Evolutionary conservation across 2,888 invertebrate genomes (phyloP), one percentile per base, ranked within the genome.

Genomic region (Dioctria rufipes): DNA sequence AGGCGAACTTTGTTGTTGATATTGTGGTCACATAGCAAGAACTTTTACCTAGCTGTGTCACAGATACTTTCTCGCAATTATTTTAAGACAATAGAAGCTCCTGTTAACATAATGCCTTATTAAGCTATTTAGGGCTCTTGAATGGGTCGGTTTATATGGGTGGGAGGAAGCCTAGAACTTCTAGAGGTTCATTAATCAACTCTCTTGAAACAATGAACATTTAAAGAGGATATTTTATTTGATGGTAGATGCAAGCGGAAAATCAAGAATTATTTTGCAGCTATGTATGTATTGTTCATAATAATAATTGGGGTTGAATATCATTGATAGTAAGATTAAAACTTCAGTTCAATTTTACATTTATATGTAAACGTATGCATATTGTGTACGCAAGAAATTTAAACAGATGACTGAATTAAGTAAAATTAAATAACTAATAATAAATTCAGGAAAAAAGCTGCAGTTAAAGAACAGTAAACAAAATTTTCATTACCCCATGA

Each of bases 31-130:
- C 60, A 75, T 37, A 60, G 42, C 73, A 42, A 39, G 60, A 75
- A 75, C 60, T 49, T 43, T 40, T 54, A 63, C 37, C 73, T 42
- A 42, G 42, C 42, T 42, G 13, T 60, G 73, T 73, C 73, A 73
- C 73, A 73, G 73, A 73, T 60, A 73, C 73, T 73, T 73, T 73
- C 60, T 51, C 73, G 42, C 60, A 73, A 58, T 73, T 73, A 73
- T 58, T 58, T 11, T 37, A 39, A 69, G 51, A 69, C 69, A 69
- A 69, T 69, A 69, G 69, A 37, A 25, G 69, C 69, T 54, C 25
- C 69, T 43, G 69, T 69, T 69, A 51, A 51, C 51, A 69, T 51
- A 69, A 69, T 69, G 51, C 69, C 69, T 69, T 69, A 69, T 69
- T 69, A 69, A 69, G 69, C 43, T 69, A 51, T 69, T 69, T 69